These are phyloP conservation scores for Zhuqinia jingwanae DNA, from an alignment of 2,888 invertebrate genomes.

Conservation along the genomic window DNA sequence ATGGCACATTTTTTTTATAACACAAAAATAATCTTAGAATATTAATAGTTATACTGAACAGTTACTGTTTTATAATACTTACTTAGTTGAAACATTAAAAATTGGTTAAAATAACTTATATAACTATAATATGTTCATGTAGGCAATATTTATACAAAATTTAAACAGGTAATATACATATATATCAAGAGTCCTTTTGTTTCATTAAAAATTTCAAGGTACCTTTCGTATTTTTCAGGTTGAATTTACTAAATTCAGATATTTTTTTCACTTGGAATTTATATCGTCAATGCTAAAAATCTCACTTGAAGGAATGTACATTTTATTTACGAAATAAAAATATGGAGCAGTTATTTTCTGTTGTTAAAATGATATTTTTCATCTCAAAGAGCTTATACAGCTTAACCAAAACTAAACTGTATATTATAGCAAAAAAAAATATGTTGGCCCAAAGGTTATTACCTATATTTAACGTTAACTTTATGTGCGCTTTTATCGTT, in stretches of 20 bases:
- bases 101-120: slow-evolving; percentile 21
- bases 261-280: too few species aligned
- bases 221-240: not conserved
- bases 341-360: not conserved
- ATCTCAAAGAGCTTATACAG: too few species aligned
- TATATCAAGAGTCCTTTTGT: not conserved
- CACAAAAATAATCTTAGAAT: not conserved
- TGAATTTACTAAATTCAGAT: not conserved
- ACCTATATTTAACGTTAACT: too few species aligned
- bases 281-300: not conserved
- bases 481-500: not conserved
- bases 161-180: slow-evolving; percentile 4
- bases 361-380: not conserved
- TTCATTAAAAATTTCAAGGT: slow-evolving; percentile 32
- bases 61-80: slow-evolving; percentile 25
- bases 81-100: slow-evolving; percentile 49
- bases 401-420: too few species aligned
- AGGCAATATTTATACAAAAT: not conserved
- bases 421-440: too few species aligned
- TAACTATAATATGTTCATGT: too few species aligned
- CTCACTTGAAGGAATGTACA: slow-evolving; percentile 46
- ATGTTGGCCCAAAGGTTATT: too few species aligned
- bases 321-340: slow-evolving; percentile 9
- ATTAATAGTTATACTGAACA: slow-evolving; percentile 30
- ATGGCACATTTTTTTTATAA: slow-evolving; percentile 39